Percentiles rank a stretch among this genome's conserved stretches.
Evolutionary conservation across 2,888 invertebrate genomes (phyloP).

Genomic region (Ametastegia equiseti): DNA sequence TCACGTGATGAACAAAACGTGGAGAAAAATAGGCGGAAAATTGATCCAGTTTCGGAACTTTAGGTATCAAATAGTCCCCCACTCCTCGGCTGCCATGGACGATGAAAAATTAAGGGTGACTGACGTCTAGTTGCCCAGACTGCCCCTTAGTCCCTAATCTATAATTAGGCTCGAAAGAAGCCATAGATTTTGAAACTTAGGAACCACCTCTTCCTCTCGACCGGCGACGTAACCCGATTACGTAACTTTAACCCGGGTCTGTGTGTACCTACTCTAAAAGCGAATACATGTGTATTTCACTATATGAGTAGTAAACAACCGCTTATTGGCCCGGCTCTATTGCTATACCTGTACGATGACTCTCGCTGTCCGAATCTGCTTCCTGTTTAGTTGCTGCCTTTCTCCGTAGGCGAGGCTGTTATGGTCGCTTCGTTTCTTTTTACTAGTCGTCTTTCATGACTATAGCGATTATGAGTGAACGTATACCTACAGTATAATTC

Average conservation of each 20-base stretch:
- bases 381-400: slow-evolving; percentile 40
- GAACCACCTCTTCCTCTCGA: neutral
- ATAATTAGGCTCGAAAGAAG: slow-evolving; percentile 17
- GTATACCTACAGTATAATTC: neutral
- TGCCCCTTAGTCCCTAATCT: slow-evolving; percentile 13
- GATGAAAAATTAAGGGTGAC: slow-evolving; percentile 15
- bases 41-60: neutral
- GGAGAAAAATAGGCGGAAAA: neutral
- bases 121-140: slow-evolving; percentile 1
- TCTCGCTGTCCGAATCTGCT: slow-evolving; percentile 42
- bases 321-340: neutral
- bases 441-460: neutral
- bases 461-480: too few relatives aligned
- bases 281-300: neutral
- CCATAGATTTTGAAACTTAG: neutral
- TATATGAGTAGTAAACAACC: slow-evolving; percentile 7
- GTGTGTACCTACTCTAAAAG: neutral
- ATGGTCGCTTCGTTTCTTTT: slow-evolving; percentile 9
- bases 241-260: slow-evolving; percentile 10
- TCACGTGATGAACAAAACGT: neutral
- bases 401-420: slow-evolving; percentile 41
- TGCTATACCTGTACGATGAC: slow-evolving; percentile 8
- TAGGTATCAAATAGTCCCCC: neutral
- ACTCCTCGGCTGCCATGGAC: neutral
- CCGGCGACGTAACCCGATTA: slow-evolving; percentile 25